Conservation (phyloP, 2,113 vertebrate species). For the Turdus rufiventris region DNA sequence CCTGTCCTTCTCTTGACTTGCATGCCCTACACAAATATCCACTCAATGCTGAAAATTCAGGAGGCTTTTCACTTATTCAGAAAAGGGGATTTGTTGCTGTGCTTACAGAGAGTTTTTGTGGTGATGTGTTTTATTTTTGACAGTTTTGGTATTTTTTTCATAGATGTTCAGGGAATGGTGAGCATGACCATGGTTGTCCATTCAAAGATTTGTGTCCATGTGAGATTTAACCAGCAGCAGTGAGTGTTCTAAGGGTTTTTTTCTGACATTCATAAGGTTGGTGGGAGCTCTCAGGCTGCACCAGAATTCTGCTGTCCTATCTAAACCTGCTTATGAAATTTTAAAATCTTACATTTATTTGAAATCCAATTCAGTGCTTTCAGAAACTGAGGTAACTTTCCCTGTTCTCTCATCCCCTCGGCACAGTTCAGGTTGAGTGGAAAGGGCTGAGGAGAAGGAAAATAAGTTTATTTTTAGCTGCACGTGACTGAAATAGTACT, state of each 20-base stretch:
- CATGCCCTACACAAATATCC: not conserved
- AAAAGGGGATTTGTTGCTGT: not conserved
- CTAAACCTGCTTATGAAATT: not conserved
- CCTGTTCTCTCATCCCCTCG: not conserved
- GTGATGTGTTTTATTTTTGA: not conserved
- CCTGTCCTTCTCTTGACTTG: not conserved
- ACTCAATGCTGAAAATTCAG: not conserved
- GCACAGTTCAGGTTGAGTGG: not conserved
- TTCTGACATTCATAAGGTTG: fast-evolving
- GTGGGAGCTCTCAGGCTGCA: not conserved
- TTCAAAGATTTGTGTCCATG: not conserved
- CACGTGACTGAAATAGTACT: not conserved
- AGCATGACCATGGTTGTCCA: not conserved
- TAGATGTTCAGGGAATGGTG: not conserved
- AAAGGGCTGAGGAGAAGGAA: not conserved
- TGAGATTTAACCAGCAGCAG: not conserved
- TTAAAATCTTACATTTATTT: not conserved
- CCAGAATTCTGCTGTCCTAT: not conserved
- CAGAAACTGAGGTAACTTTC: not conserved
- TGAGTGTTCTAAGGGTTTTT: not conserved
- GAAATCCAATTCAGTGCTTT: not conserved
- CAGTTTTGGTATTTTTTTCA: not conserved
- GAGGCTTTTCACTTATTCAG: not conserved
- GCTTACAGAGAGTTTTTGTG: not conserved
- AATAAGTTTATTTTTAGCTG: constrained; percentile 30